These are phyloP conservation scores for Choreutis nemorana DNA, from an alignment of 2,888 invertebrate species.

Conservation along the genomic window DNA sequence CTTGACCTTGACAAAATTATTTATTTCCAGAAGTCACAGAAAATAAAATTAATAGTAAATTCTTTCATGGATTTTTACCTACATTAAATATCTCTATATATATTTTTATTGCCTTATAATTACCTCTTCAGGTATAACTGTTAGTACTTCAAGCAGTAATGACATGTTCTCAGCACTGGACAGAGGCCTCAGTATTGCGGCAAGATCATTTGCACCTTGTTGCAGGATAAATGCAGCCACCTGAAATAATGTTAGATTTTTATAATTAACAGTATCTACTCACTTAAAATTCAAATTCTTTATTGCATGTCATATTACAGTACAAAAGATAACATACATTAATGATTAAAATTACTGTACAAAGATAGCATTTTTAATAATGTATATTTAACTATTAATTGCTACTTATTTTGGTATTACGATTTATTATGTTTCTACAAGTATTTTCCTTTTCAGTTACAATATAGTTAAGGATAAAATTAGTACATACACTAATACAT, in stretches of 20 bases:
- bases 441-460: neutral
- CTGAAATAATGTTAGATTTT: constrained; percentile 51
- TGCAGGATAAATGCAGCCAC: constrained; percentile 86
- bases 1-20: too few species aligned
- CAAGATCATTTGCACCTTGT: constrained; percentile 71
- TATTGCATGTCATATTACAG: too few species aligned
- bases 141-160: constrained; percentile 80
- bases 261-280: constrained; percentile 15
- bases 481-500: constrained; percentile 82
- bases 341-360: too few species aligned
- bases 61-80: too few species aligned
- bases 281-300: constrained; percentile 2
- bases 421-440: neutral
- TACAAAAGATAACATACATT: constrained; percentile 1
- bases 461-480: constrained; percentile 1
- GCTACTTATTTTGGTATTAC: too few species aligned
- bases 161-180: constrained; percentile 54
- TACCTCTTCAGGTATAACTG: constrained; percentile 90
- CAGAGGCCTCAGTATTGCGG: constrained; percentile 74
- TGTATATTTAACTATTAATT: too few species aligned
- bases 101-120: constrained; percentile 16
- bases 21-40: too few species aligned
- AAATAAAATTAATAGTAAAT: too few species aligned
- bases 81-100: constrained; percentile 2
- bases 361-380: too few species aligned